phyloP scores from a whole-genome alignment of 2,888 invertebrate species.

The Globia sparganii region DNA sequence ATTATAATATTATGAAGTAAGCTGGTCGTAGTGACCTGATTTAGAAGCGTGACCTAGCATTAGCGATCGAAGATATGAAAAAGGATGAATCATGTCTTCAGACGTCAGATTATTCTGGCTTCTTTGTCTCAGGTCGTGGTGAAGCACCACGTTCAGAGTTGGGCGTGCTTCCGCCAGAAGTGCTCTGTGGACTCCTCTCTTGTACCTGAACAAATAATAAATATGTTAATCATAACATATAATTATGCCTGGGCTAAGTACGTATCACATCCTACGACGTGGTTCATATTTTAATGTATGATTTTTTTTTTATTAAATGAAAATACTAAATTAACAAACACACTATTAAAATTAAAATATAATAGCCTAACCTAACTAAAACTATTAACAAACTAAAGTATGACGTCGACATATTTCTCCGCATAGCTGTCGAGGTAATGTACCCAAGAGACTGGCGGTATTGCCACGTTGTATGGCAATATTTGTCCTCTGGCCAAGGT shows the following conservation, averaged over 20 bases:
- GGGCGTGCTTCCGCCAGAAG: slow-evolving; percentile 85
- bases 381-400: background rate
- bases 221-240: slow-evolving; percentile 14
- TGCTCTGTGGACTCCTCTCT: slow-evolving; percentile 86
- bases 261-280: background rate
- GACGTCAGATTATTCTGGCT: slow-evolving; percentile 18
- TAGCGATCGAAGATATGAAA: slow-evolving; percentile 22
- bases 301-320: background rate
- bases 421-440: background rate
- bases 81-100: slow-evolving; percentile 9
- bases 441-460: background rate
- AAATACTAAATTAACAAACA: background rate
- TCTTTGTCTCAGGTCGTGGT: slow-evolving; percentile 72
- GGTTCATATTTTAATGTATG: background rate
- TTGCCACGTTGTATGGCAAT: background rate
- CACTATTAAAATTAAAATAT: background rate
- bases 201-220: slow-evolving; percentile 77
- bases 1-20: slow-evolving; percentile 32
- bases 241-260: background rate
- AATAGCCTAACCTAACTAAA: background rate
- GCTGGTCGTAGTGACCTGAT: slow-evolving; percentile 24
- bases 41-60: slow-evolving; percentile 25
- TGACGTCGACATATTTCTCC: background rate
- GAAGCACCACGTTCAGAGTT: slow-evolving; percentile 82
- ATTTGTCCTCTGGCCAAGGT: background rate